Conservation (phyloP, 1,140 invertebrate genomes). For the Helicoverpa armigera region DNA sequence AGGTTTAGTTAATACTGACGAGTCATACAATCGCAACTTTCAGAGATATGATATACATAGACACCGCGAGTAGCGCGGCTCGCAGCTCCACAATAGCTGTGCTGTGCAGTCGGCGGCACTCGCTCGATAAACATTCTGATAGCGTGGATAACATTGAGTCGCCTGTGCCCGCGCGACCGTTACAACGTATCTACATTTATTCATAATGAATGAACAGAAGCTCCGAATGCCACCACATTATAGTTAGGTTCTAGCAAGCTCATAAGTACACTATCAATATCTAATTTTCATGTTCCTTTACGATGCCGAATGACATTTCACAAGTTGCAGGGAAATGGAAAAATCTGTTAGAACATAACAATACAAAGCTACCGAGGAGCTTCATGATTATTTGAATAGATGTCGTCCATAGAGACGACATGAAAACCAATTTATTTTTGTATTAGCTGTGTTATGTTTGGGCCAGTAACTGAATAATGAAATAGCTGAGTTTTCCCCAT, state of each 20-base stretch:
- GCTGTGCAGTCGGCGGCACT: slow-evolving; percentile 3
- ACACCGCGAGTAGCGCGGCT: slow-evolving; percentile 3
- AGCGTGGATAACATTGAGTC: slow-evolving; percentile 39
- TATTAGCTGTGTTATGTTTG: slow-evolving; percentile 13
- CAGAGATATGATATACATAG: slow-evolving; percentile 76
- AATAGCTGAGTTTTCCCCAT: slow-evolving; percentile 2
- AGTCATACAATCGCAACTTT: slow-evolving; percentile 61
- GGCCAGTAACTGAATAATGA: slow-evolving; percentile 14
- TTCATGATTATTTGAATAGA: background rate
- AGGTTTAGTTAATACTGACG: slow-evolving; percentile 82
- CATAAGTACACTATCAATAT: slow-evolving; percentile 64
- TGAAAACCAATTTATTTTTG: slow-evolving; percentile 3
- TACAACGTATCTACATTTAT: slow-evolving; percentile 48
- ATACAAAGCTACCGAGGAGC: background rate
- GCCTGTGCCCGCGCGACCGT: slow-evolving; percentile 27
- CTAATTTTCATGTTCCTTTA: slow-evolving; percentile 52
- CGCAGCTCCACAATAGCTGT: background rate
- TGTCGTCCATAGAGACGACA: background rate
- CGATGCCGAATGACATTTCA: slow-evolving; percentile 50
- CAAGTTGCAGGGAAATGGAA: slow-evolving; percentile 19
- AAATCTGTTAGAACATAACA: background rate
- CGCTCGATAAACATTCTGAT: slow-evolving; percentile 33
- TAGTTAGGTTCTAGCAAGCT: slow-evolving; percentile 67
- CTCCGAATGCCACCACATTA: slow-evolving; percentile 47
- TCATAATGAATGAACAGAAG: slow-evolving; percentile 54